Base-by-base conservation (phyloP, 2,888 invertebrate genomes). In the Drosophila mimetica region DNA sequence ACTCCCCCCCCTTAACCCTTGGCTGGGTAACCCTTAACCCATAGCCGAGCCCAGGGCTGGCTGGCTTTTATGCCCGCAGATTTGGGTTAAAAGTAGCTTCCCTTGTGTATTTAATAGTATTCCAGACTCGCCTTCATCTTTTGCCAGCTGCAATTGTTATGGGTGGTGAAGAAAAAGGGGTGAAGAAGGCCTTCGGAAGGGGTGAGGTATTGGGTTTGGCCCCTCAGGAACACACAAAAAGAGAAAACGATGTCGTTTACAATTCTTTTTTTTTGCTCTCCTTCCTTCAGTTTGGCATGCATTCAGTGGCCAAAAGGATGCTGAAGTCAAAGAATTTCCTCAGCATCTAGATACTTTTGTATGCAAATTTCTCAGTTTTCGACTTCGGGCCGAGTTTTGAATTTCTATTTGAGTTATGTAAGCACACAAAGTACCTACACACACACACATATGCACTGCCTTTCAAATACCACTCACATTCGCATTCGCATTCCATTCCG, bases 61-160 rank as follows among this genome's bases (percentile, higher is more conserved):
- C 51, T 75, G 79, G 75, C 84, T 77, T 86, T 86, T 78, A 75
- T 82, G 86, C 86, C 82, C 84, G 76, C 84, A 82, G 82, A 86
- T 84, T 86, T 84, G 77, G 84, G 84, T 86, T 84, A 86, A 84
- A 84, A 86, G 82, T 84, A 76, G 84, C 77, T 76, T 77, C 86
- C 86, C 84, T 77, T 69, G 84, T 84, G 86, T 79, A 81, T 86
- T 84, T 86, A 86, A 84, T 84, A 79, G 84, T 79, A 74, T 81
- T 86, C 74, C 53, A 57, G 57, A 41, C 47, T 67, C 46, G 67
- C 34, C 67, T 47, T 34, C 65, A 61, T 48, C 50, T 34, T 50
- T 28, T 41, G 63, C 48, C 25, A 64, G 48, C 61, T 41, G 61
- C 61, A 41, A 67, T 66, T 66, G 67, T 66, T 18, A 34, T 47